These are phyloP conservation scores for Corvus cornix DNA, from an alignment of 2,113 vertebrate species.

Conservation along the genomic window DNA sequence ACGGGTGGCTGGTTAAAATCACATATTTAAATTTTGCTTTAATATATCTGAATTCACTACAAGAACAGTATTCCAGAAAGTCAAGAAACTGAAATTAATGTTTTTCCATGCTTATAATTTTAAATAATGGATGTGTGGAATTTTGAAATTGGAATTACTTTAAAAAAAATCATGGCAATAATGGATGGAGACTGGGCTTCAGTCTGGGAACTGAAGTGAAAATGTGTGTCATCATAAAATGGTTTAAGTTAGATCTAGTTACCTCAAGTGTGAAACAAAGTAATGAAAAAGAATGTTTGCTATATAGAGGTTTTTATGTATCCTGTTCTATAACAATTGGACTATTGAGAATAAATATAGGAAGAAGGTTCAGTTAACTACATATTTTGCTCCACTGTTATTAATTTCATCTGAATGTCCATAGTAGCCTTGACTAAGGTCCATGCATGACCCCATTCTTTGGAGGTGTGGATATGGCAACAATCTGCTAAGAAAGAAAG, in stretches of 20 bases:
- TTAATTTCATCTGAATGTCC: not conserved
- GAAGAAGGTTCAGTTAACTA: not conserved
- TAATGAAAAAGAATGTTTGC: not conserved
- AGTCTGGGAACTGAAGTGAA: not conserved
- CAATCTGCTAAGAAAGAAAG: not conserved
- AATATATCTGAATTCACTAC: not conserved
- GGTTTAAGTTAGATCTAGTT: not conserved
- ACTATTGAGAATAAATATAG: not conserved
- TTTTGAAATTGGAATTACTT: not conserved
- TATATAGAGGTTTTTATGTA: not conserved
- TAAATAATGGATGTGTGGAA: not conserved
- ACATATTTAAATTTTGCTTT: not conserved
- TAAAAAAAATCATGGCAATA: not conserved
- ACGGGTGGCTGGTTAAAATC: not conserved
- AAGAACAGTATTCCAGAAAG: not conserved
- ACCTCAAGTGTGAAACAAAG: not conserved
- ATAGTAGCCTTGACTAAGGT: not conserved
- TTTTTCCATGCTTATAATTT: not conserved
- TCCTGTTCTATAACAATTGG: not conserved
- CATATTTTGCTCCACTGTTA: not conserved
- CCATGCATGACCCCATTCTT: not conserved
- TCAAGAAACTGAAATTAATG: not conserved
- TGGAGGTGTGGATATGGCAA: not conserved
- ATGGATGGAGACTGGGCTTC: not conserved
- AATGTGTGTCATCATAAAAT: not conserved